phyloP scores from a whole-genome alignment of 2,797 vertebrate genomes.

The Arremon aurantiirostris region DNA sequence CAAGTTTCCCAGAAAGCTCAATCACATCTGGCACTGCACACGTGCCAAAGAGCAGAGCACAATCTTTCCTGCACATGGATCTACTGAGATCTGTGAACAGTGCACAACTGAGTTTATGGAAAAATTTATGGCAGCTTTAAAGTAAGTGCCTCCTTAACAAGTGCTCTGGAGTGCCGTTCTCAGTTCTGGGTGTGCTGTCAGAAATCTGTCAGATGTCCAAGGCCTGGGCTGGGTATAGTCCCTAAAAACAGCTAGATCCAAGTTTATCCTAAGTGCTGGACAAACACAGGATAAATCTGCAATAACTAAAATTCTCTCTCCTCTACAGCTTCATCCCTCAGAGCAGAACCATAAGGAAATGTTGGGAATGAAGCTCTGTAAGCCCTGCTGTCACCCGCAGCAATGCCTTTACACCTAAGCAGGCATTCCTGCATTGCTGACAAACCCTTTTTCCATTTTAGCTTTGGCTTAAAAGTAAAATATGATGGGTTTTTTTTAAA shows the following conservation, averaged over 20 bases:
- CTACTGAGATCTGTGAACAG: not conserved
- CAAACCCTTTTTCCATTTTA: not conserved
- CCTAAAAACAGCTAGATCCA: not conserved
- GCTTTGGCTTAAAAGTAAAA: not conserved
- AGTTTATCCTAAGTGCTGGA: not conserved
- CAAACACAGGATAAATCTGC: not conserved
- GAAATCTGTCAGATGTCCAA: not conserved
- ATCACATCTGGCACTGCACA: not conserved
- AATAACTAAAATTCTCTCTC: not conserved
- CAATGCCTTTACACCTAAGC: not conserved
- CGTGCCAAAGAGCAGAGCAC: not conserved
- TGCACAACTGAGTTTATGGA: not conserved
- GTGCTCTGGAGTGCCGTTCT: not conserved
- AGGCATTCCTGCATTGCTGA: not conserved
- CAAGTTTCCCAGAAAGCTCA: not conserved
- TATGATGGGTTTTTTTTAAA: rapidly evolving
- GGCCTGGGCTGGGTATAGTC: not conserved
- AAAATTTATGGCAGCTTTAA: not conserved
- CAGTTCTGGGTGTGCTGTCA: not conserved
- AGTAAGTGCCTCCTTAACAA: not conserved
- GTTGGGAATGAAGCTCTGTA: not conserved
- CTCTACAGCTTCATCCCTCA: not conserved
- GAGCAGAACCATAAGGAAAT: not conserved
- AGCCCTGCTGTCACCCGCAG: not conserved
- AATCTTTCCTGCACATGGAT: not conserved